Evolutionary conservation across 2,888 invertebrate species (phyloP).

Genomic region (Poecilus cupreus): DNA sequence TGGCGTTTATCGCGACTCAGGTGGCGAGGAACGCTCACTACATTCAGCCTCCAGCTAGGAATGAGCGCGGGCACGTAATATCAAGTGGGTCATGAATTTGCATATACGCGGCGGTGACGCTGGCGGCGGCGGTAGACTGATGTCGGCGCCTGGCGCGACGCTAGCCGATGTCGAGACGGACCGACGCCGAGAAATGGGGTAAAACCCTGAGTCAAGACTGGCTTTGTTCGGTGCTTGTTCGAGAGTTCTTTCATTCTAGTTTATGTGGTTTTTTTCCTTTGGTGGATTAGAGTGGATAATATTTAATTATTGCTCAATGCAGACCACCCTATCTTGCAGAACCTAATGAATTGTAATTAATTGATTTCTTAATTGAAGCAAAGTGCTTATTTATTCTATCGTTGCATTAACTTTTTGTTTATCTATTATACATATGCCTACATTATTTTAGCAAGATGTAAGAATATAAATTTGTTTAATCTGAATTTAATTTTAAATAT

Average conservation of each 20-base stretch:
- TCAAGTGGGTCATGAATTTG: conserved; percentile 55
- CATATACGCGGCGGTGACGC: conserved; percentile 23
- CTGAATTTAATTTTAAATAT: no score
- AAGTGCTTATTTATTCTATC: no score
- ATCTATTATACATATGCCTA: no score
- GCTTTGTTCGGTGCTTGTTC: not conserved
- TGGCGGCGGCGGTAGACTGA: not conserved
- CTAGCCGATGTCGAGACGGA: not conserved
- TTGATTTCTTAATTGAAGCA: no score
- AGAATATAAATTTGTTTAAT: no score
- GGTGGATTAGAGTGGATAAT: no score
- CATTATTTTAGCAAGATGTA: no score
- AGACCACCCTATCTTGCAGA: no score
- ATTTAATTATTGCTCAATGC: no score
- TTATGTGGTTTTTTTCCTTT: not conserved
- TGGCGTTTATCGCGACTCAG: conserved; percentile 4
- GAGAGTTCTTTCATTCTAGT: not conserved
- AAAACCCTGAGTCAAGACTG: not conserved
- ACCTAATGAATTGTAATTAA: no score
- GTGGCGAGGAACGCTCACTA: not conserved
- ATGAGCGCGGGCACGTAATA: conserved; percentile 30
- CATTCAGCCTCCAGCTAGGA: not conserved
- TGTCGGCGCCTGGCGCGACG: not conserved
- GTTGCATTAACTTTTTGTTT: no score
- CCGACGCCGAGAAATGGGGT: not conserved